Conservation (phyloP, 2,113 vertebrate genomes). For the Eptesicus fuscus region DNA sequence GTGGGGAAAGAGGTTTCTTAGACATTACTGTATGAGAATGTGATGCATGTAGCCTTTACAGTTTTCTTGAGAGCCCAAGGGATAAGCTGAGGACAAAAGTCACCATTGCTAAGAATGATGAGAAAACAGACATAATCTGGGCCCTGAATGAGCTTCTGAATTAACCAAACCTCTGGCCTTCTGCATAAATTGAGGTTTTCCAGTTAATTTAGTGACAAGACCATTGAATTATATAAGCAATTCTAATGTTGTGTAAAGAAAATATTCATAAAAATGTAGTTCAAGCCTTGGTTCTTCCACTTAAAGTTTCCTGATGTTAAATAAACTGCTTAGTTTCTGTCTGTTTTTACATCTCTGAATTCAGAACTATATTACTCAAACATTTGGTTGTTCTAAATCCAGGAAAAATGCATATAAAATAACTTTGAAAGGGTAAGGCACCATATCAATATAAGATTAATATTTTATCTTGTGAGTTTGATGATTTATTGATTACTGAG, state of each 20-base stretch:
- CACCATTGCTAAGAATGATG: neutral
- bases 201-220: neutral
- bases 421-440: neutral
- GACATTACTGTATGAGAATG: neutral
- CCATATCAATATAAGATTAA: neutral
- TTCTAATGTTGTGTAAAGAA: neutral
- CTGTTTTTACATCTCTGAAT: neutral
- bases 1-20: neutral
- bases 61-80: neutral
- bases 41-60: fast-evolving
- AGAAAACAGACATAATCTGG: neutral
- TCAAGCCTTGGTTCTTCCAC: neutral
- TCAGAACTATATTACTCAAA: neutral
- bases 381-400: neutral
- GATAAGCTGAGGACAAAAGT: neutral
- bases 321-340: neutral
- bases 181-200: neutral
- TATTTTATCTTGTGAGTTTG: neutral
- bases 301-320: neutral
- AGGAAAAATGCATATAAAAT: neutral
- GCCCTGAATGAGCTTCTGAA: neutral
- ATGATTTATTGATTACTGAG: neutral
- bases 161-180: neutral
- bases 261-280: neutral
- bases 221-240: neutral